Evolutionary conservation across 2,797 vertebrate species (phyloP), one percentile per base, ranked within the genome.

Genomic region (Melopsittacus undulatus): DNA sequence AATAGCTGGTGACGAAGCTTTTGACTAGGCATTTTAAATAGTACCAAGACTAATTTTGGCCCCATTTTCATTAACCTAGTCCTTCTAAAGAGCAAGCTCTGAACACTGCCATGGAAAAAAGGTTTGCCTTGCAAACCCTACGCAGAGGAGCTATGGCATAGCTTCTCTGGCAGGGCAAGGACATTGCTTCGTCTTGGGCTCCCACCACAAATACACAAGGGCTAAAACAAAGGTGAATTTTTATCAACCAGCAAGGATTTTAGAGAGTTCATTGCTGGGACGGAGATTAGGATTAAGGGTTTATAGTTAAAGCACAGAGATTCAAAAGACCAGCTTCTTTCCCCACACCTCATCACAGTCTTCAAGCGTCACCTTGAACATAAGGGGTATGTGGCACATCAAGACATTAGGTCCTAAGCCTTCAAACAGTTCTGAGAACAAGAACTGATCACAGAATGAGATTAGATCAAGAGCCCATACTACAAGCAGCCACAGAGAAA

Each of bases 341-440:
- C 27, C 43, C 32, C 38, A 82, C 40, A 63, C 30, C 38, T 73
- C 86, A 73, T 79, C 80, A 70, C 20, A 75, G 64, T 46, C 90
- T 70, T 95, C 75, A 80, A 38, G 23, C 13, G 10, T 68, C 63
- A 84, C 91, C 64, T 59, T 72, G 54, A 84, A 59, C 18, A 21
- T 16, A 63, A 83, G 43, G 34, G 8, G 10, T n/a, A 46, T 66
- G 38, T 48, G 77, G 64, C 83, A 92, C 10, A 89, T 32, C 38
- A 74, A 27, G 43, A 93, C 51, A 70, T 30, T 6, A 42, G n/a
- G n/a, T 63, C 82, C 73, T 73, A 62, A 92, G 22, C 66, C 57
- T 84, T 95, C 90, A 92, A 91, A 95, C 61, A 72, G 62, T 54
- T 67, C 80, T 61, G 26, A 93, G 54, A 67, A 79, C 7, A 82